Evolutionary conservation across 2,113 vertebrate species (phyloP), one percentile per base, ranked within the genome.

Genomic region (Procavia capensis): DNA sequence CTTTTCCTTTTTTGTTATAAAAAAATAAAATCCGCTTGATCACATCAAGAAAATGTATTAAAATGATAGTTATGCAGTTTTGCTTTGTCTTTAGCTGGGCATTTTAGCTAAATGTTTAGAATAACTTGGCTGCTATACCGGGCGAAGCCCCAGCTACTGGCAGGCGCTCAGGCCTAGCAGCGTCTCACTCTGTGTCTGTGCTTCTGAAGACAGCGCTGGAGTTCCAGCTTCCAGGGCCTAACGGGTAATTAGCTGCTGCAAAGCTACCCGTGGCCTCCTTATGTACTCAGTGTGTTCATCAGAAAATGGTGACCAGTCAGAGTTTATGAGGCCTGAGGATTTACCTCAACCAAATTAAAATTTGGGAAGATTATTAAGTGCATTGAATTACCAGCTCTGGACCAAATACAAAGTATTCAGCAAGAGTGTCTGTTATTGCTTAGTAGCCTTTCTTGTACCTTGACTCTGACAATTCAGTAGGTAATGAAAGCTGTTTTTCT

Each of bases 241-340:
- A 39, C 5, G 88, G 47, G 13, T n/a, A 72, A 83, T 88, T 91
- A 91, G n/a, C 66, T 81, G 41, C 50, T 61, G 54, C 57, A 45
- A 66, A 70, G 27, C 36, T 68, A 0, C 74, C 74, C 59, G 74
- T 91, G 82, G 59, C 24, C 89, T 97, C 17, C 59, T 88, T 96
- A 61, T 85, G 61, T 39, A 90, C 39, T 59, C 45, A 88, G n/a
- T 90, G 95, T 70, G 27, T 22, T 59, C 82, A 76, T 34, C 92
- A 41, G 81, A 59, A 90, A 96, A 97, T 85, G 63, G 63, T 59
- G 95, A 64, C 29, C 85, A 81, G 54, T 91, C 85, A 92, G 75
- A 76, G 43, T 95, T 95, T 86, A 84, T 96, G 88, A 93, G 14
- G 36, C 64, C 90, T 95, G 72, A 93, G 66, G 87, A 72, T 85